A percentile compares a stretch with the other conserved stretches of the same genome.
These are phyloP conservation scores for Drosophila setosimentum DNA, from an alignment of 2,888 invertebrate species.

Conservation along the genomic window DNA sequence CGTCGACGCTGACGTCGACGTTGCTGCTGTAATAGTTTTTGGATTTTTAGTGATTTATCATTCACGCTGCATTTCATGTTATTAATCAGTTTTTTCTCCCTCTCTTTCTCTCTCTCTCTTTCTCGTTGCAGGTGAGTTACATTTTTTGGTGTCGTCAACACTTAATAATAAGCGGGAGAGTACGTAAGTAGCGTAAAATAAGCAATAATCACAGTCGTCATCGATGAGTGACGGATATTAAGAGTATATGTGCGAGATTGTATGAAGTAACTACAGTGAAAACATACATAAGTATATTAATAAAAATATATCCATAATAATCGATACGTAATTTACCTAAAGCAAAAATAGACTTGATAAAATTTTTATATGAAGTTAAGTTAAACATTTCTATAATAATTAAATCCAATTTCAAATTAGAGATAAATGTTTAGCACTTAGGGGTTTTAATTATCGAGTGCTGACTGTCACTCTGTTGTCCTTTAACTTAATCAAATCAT, in stretches of 20 bases:
- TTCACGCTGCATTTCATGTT: conserved; percentile 66
- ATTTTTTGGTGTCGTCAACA: conserved; percentile 12
- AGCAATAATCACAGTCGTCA: conserved; percentile 22
- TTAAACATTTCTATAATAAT: background rate
- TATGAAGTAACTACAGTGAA: background rate
- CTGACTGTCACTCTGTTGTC: conserved; percentile 6
- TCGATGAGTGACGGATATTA: background rate
- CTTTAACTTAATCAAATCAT: conserved; percentile 48
- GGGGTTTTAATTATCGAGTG: conserved; percentile 21
- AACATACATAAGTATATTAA: background rate
- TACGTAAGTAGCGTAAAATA: conserved; percentile 50
- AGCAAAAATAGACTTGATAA: background rate
- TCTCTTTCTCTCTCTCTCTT: conserved; percentile 33
- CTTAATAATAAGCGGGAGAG: conserved; percentile 31
- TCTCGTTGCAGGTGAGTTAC: conserved; percentile 70
- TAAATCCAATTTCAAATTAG: background rate
- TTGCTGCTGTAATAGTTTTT: conserved; percentile 45
- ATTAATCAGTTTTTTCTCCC: conserved; percentile 57
- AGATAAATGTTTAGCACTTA: background rate
- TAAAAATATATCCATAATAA: background rate
- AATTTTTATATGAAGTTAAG: background rate
- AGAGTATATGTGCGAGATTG: background rate
- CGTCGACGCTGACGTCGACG: conserved; percentile 23
- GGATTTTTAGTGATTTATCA: conserved; percentile 79
- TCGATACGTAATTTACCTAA: background rate